Evolutionary conservation across 2,888 invertebrate species (phyloP), one percentile per base, ranked within the genome.

Genomic region (Strigamia maritima): DNA sequence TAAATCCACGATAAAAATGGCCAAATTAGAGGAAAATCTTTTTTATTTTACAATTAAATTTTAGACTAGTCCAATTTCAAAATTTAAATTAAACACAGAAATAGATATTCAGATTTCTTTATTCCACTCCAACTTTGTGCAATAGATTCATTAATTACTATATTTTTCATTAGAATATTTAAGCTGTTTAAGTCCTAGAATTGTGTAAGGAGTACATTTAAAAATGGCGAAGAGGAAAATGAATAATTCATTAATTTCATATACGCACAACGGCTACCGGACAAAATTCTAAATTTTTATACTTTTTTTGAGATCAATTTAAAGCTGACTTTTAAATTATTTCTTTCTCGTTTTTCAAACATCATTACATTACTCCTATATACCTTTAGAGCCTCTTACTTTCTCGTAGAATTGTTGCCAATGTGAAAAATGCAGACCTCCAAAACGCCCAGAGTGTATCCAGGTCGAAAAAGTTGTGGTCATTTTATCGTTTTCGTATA

Each of bases 141-240:
- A 65, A 24, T 65, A 65, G 19, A 44, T 44, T 44, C 44, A 44
- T 44, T 44, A 44, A 44, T 44, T 3, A 44, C 14, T n/a, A n/a
- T 14, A 14, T 44, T n/a, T 19, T 65, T 24, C 60, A n/a, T 44
- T 44, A n/a, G 44, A 44, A 44, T 65, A 24, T 65, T 19, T 3
- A 24, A 19, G 8, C 19, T 65, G 4, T 22, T 19, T 65, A 65
- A 65, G 19, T 24, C 60, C 60, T 65, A 65, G 22, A 65, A 65
- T 65, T 65, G 60, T 65, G 60, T 65, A 65, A 65, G 60, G 60
- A 65, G 60, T 65, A 65, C 60, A 65, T 65, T 65, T 65, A n/a
- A 65, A 65, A 65, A 65, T 24, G 60, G 60, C 60, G 24, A 65
- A 65, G 60, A 65, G 60, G 60, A 65, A 65, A 65, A 65, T 22